Percentiles rank a stretch among this genome's conserved stretches.
These are phyloP conservation scores for Chromobotia macracanthus DNA, from an alignment of 2,797 vertebrate species.

Conservation along the genomic window DNA sequence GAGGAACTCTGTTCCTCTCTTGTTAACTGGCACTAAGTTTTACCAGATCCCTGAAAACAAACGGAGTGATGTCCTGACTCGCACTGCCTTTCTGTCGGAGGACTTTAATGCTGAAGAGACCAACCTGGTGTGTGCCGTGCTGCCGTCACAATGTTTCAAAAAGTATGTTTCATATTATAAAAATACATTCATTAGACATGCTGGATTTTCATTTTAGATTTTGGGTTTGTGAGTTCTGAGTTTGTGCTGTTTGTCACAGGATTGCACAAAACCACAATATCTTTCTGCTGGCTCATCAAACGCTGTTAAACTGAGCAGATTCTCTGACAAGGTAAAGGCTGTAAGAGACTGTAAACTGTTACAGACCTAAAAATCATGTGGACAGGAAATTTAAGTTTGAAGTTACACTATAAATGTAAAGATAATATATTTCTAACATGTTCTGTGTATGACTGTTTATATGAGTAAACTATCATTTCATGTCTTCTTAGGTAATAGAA, in stretches of 20 bases:
- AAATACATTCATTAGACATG: no score
- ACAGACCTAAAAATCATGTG: neutral
- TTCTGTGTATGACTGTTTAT: neutral
- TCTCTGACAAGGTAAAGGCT: slow-evolving; percentile 94
- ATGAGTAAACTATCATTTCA: neutral
- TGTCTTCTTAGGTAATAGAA: slow-evolving; percentile 86
- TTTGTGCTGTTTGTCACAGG: slow-evolving; percentile 73
- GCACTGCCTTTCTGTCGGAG: slow-evolving; percentile 94
- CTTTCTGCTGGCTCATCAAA: slow-evolving; percentile 97
- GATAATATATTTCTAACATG: neutral
- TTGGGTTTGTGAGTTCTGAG: neutral
- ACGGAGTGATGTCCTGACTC: slow-evolving; percentile 89
- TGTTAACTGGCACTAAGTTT: slow-evolving; percentile 95
- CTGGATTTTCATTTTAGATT: neutral
- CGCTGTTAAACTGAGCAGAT: slow-evolving; percentile 95
- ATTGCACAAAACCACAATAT: slow-evolving; percentile 93
- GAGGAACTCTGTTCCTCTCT: slow-evolving; percentile 86
- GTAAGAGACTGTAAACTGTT: neutral
- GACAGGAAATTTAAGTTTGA: neutral
- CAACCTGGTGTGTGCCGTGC: slow-evolving; percentile 83
- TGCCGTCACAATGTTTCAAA: neutral
- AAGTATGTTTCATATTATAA: neutral
- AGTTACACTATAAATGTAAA: neutral
- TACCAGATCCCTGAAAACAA: slow-evolving; percentile 96
- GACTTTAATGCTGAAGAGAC: slow-evolving; percentile 98